Conservation (phyloP, 2,113 vertebrate genomes). For the Misgurnus mizolepis region DNA sequence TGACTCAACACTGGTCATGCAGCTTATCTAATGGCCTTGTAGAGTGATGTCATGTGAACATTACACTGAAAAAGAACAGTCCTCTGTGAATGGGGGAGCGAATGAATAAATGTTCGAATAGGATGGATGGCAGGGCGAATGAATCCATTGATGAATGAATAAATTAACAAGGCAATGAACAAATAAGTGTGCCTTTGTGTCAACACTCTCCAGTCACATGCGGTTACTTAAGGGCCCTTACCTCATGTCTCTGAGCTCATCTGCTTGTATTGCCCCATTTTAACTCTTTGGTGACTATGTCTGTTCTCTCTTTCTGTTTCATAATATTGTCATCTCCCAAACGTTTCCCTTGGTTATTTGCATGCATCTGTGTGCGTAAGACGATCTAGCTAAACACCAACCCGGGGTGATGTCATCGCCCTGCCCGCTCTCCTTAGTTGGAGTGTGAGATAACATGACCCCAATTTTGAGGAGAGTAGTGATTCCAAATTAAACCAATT, state of each 20-base stretch:
- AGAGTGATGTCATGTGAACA: slow-evolving; percentile 46
- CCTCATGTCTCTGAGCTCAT: slow-evolving; percentile 52
- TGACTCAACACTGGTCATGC: slow-evolving; percentile 23
- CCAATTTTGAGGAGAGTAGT: slow-evolving; percentile 21
- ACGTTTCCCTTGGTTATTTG: neutral
- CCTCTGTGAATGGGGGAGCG: neutral
- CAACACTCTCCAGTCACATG: slow-evolving; percentile 41
- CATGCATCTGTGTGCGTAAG: neutral
- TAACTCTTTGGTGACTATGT: neutral
- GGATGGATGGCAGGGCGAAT: neutral
- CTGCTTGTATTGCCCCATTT: slow-evolving; percentile 37
- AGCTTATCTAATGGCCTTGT: slow-evolving; percentile 17
- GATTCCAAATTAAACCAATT: slow-evolving; percentile 12
- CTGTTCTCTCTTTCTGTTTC: slow-evolving; percentile 17
- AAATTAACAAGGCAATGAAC: slow-evolving; percentile 1
- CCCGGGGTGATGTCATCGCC: slow-evolving; percentile 42
- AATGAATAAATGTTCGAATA: neutral
- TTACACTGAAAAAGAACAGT: neutral
- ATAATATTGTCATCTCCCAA: slow-evolving; percentile 19
- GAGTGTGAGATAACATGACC: slow-evolving; percentile 36
- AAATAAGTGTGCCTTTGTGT: slow-evolving; percentile 23
- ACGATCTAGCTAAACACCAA: slow-evolving; percentile 32
- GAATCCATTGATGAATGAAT: neutral
- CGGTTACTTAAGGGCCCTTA: slow-evolving; percentile 33
- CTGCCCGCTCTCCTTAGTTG: slow-evolving; percentile 36